phyloP scores from a whole-genome alignment of 2,797 vertebrate genomes.

The Lagorchestes hirsutus region DNA sequence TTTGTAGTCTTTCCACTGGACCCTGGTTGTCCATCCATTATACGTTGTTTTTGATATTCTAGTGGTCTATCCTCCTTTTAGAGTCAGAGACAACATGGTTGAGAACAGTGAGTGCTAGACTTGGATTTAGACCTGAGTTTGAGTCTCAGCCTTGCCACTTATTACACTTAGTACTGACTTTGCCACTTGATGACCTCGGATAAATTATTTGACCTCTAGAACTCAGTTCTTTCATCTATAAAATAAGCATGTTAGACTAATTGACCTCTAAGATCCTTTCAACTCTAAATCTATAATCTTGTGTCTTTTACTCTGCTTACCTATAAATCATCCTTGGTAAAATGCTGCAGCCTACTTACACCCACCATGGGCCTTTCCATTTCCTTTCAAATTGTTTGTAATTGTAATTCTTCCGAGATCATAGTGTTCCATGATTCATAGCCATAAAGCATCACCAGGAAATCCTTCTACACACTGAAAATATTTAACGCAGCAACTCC shows the following conservation, averaged over 20 bases:
- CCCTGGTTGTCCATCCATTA: neutral
- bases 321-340: neutral
- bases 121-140: neutral
- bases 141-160: neutral
- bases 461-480: neutral
- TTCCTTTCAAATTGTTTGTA: neutral
- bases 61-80: neutral
- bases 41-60: neutral
- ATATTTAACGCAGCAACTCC: neutral
- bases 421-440: neutral
- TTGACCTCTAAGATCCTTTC: neutral
- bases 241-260: neutral
- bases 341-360: neutral
- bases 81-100: neutral
- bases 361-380: neutral
- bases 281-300: neutral
- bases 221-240: neutral
- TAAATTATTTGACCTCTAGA: neutral
- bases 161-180: neutral
- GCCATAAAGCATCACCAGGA: conserved; percentile 4
- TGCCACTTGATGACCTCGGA: neutral
- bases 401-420: neutral
- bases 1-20: neutral
- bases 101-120: neutral
- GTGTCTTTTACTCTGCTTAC: neutral